Evolutionary conservation across 2,888 invertebrate species (phyloP).

Genomic region (Exocentrus adspersus): DNA sequence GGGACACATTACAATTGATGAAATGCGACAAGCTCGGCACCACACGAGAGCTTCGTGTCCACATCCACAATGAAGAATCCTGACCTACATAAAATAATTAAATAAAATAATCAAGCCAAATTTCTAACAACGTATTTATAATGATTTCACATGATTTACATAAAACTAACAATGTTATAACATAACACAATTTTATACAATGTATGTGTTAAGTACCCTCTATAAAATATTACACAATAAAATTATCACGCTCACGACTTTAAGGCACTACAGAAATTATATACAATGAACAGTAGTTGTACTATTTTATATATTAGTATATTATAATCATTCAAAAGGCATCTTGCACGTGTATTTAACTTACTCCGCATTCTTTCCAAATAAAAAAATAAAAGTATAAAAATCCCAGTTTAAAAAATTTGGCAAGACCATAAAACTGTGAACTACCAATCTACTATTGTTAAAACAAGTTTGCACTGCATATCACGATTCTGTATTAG

Average conservation of each 20-base stretch:
- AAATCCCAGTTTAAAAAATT: conserved; percentile 20
- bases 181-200: conserved; percentile 38
- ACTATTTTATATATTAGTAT: conserved; percentile 28
- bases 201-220: conserved; percentile 45
- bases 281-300: conserved; percentile 32
- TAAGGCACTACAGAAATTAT: conserved; percentile 49
- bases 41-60: too few relatives aligned
- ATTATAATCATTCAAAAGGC: conserved; percentile 24
- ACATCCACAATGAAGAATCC: too few relatives aligned
- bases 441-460: conserved; percentile 12
- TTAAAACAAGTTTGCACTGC: conserved; percentile 38
- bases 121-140: conserved; percentile 39
- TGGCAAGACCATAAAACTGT: conserved; percentile 27
- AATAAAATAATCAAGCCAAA: too few relatives aligned
- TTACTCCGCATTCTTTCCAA: background rate
- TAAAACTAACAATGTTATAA: conserved; percentile 40
- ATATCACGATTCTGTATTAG: conserved; percentile 35
- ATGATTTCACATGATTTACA: conserved; percentile 38
- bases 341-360: background rate
- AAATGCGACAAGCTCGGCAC: too few relatives aligned
- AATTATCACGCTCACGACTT: conserved; percentile 45
- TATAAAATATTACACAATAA: conserved; percentile 35
- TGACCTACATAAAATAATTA: too few relatives aligned
- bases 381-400: conserved; percentile 26
- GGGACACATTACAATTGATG: too few relatives aligned